A percentile compares a stretch with the other conserved stretches of the same genome.
Conservation (phyloP, 2,113 vertebrate species). For the Pluvianellus socialis region DNA sequence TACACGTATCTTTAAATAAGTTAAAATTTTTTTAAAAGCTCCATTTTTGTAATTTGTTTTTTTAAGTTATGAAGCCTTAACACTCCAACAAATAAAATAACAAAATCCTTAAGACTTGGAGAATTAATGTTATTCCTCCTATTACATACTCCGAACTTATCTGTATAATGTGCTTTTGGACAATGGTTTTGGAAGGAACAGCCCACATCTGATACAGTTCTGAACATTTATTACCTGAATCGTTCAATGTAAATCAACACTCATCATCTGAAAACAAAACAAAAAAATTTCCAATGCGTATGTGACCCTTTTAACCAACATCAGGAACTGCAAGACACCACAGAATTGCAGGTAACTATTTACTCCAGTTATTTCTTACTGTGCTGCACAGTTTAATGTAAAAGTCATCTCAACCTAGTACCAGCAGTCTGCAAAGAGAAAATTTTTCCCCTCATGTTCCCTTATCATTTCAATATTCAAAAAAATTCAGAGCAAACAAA, state of each 20-base stretch:
- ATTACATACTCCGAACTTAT: background rate
- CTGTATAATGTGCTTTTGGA: background rate
- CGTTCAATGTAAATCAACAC: conserved; percentile 4
- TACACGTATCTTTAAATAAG: background rate
- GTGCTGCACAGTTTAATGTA: background rate
- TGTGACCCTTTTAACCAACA: background rate
- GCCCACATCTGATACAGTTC: background rate
- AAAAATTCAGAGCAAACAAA: background rate
- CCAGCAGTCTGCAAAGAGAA: background rate
- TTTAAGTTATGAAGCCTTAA: background rate
- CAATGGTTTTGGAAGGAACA: background rate
- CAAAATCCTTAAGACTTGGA: background rate
- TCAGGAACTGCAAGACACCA: background rate
- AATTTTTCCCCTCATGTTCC: background rate
- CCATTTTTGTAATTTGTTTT: background rate
- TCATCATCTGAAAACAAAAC: conserved; percentile 2
- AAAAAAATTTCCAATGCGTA: background rate
- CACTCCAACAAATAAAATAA: background rate
- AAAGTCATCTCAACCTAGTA: background rate
- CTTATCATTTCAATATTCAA: background rate
- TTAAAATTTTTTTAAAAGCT: background rate
- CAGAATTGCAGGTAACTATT: background rate
- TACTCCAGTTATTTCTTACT: background rate
- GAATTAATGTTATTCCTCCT: background rate
- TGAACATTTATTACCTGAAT: background rate